Evolutionary conservation across 2,113 vertebrate genomes (phyloP).

Genomic region (Eptatretus burgeri): DNA sequence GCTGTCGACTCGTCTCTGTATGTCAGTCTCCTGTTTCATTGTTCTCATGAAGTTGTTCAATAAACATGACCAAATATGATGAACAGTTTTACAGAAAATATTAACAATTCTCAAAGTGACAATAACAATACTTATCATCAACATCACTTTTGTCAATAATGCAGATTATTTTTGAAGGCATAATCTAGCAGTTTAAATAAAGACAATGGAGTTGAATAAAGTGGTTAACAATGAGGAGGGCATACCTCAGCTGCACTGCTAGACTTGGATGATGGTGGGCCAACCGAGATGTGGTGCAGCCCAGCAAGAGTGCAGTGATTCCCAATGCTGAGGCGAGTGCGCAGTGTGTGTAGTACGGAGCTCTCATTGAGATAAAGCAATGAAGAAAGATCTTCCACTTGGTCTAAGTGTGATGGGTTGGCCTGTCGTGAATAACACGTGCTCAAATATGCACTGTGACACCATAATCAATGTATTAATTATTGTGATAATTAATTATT

Average conservation of each 20-base stretch:
- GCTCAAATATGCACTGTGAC: no score
- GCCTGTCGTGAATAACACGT: conserved; percentile 21
- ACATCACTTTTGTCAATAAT: no score
- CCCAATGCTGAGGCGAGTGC: conserved; percentile 67
- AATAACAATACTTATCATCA: no score
- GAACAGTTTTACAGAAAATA: no score
- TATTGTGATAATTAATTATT: no score
- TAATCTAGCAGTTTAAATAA: background rate
- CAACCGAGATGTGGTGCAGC: conserved; percentile 51
- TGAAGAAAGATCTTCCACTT: conserved; percentile 50
- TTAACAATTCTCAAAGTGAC: no score
- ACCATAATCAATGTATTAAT: no score
- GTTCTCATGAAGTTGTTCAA: no score
- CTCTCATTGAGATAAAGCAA: conserved; percentile 79
- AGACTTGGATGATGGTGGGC: conserved; percentile 23
- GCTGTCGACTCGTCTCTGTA: no score
- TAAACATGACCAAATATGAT: no score
- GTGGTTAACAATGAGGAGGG: background rate
- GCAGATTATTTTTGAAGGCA: background rate
- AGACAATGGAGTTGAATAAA: background rate
- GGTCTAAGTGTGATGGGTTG: conserved; percentile 53
- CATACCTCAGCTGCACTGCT: conserved; percentile 17
- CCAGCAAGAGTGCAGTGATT: conserved; percentile 58
- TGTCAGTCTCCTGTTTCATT: no score
- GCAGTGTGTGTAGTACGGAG: conserved; percentile 53